Percentiles rank a stretch among this genome's conserved stretches.
phyloP scores from a whole-genome alignment of 2,888 invertebrate genomes.

The Drosophila silvestris region DNA sequence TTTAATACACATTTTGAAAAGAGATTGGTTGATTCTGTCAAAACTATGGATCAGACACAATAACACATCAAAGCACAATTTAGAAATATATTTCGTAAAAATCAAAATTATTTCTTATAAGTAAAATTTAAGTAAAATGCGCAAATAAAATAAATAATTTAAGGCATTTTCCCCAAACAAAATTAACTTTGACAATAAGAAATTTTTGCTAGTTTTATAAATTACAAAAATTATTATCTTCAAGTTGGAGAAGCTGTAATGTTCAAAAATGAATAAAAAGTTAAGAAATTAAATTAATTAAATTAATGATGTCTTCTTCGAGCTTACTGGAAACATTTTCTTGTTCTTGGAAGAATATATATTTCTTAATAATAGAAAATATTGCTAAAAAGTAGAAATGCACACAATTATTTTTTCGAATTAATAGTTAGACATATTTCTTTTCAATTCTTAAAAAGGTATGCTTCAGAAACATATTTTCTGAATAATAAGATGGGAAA shows the following conservation, averaged over 20 bases:
- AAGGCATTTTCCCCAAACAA: not conserved
- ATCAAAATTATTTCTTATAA: not conserved
- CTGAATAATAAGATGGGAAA: not conserved
- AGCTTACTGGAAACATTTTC: not conserved
- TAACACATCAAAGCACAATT: not conserved
- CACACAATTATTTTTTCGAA: not conserved
- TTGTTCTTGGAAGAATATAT: no score
- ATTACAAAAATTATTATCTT: no score
- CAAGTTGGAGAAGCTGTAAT: no score
- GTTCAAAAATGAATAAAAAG: not conserved
- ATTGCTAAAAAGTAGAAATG: not conserved
- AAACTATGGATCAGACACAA: not conserved
- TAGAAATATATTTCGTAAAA: not conserved
- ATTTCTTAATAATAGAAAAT: not conserved
- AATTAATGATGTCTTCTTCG: no score
- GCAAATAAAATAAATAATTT: not conserved
- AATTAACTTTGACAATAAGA: no score
- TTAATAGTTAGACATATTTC: not conserved
- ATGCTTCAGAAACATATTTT: not conserved
- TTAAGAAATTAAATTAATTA: no score
- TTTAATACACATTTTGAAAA: not conserved
- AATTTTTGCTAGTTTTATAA: no score
- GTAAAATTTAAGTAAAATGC: not conserved
- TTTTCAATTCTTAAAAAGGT: not conserved
- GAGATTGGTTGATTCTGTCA: rapidly evolving